Evolutionary conservation across 1,140 invertebrate species (phyloP).

Genomic region (Drosophila navojoa): DNA sequence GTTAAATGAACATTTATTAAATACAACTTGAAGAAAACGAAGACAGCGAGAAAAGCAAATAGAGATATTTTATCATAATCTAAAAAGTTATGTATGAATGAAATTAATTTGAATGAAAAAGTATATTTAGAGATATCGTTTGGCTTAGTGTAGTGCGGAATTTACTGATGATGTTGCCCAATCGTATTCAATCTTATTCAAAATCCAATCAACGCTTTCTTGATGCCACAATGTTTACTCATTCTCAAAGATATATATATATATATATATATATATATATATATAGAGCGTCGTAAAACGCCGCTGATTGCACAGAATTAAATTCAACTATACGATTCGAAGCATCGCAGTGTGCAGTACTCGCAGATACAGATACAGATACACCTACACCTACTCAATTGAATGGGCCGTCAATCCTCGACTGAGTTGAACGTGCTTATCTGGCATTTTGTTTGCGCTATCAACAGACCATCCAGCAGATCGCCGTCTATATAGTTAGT

Average conservation of each 20-base stretch:
- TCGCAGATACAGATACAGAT: slow-evolving; percentile 23
- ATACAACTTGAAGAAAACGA: slow-evolving; percentile 10
- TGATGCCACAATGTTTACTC: slow-evolving; percentile 49
- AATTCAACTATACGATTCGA: slow-evolving; percentile 58
- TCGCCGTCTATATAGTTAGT: slow-evolving; percentile 26
- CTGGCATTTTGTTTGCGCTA: slow-evolving; percentile 62
- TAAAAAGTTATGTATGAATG: no score
- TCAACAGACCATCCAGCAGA: slow-evolving; percentile 40
- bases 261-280: neutral
- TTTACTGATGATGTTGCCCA: slow-evolving; percentile 12
- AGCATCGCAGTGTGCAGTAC: slow-evolving; percentile 17
- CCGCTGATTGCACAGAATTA: slow-evolving; percentile 62
- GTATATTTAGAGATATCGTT: neutral
- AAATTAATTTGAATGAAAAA: no score
- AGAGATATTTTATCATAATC: no score
- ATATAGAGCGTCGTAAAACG: slow-evolving; percentile 43
- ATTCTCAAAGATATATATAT: slow-evolving; percentile 13
- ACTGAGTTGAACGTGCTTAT: slow-evolving; percentile 75
- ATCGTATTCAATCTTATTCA: slow-evolving; percentile 39
- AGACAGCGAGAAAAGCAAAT: neutral
- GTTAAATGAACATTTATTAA: slow-evolving; percentile 29
- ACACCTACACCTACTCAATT: slow-evolving; percentile 61
- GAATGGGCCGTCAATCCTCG: slow-evolving; percentile 61
- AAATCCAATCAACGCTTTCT: slow-evolving; percentile 55
- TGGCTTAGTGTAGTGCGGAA: slow-evolving; percentile 19